These are phyloP conservation scores for Malaclemys terrapin DNA, from an alignment of 2,113 vertebrate species.

Conservation along the genomic window DNA sequence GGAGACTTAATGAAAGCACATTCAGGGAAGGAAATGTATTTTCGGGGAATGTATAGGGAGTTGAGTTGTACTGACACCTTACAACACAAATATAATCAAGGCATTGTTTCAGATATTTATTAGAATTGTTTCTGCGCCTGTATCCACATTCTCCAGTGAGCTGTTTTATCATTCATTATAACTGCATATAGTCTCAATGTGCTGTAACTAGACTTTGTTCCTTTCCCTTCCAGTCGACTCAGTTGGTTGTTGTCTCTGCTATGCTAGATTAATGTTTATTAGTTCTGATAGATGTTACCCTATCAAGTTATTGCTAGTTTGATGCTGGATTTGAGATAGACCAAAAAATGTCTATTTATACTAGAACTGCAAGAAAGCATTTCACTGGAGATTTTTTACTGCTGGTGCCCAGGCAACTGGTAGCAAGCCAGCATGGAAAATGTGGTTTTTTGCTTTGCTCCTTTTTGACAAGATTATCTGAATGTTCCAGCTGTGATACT, in stretches of 20 bases:
- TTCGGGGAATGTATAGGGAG: neutral
- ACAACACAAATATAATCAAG: conserved; percentile 15
- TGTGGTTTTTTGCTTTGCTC: neutral
- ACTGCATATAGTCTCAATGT: conserved; percentile 37
- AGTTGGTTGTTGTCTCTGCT: conserved; percentile 29
- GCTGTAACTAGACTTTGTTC: conserved; percentile 39
- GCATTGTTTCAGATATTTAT: conserved; percentile 50
- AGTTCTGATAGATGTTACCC: conserved; percentile 50
- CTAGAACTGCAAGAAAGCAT: neutral
- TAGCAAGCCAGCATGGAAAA: neutral
- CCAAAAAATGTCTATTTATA: neutral
- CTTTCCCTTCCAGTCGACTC: conserved; percentile 8
- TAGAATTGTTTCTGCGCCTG: conserved; percentile 16
- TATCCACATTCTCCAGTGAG: neutral
- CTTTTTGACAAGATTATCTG: neutral
- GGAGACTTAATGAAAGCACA: neutral
- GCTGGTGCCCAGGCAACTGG: fast-evolving
- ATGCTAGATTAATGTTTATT: conserved; percentile 17
- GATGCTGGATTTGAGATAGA: neutral
- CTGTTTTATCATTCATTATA: conserved; percentile 55
- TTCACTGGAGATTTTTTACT: neutral
- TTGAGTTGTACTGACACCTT: conserved; percentile 28
- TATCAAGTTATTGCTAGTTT: conserved; percentile 50
- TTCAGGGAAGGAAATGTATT: neutral
- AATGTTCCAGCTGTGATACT: neutral